Evolutionary conservation across 2,113 vertebrate species (phyloP), one percentile per base, ranked within the genome.

Genomic region (Hydrochoerus hydrochaeris): DNA sequence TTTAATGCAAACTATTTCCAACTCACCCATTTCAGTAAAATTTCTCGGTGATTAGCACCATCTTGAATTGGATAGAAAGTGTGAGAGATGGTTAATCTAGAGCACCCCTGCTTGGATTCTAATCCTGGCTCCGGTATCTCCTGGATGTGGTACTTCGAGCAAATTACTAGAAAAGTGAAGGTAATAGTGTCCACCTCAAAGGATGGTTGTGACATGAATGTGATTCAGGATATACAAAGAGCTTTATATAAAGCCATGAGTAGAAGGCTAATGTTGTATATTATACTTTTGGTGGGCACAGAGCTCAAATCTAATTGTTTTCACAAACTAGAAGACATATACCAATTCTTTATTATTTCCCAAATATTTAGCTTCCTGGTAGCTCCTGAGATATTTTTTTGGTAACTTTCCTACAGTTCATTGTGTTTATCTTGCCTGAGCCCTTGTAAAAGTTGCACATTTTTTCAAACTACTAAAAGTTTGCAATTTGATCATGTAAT

Each of bases 401-500:
- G 77, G 82, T 46, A 73, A 62, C 10, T 35, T 75, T 26, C 26
- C 57, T 84, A 19, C 4, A 44, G 3, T 67, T 7, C 17, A 22
- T 88, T 85, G 16, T 49, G 17, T 94, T 95, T 95, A 54, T 85
- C 44, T 81, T 88, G n/a, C 75, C 52, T 88, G 19, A 1, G 3
- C 41, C 30, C 5, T 90, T 85, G 30, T 58, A 41, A 88, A 96
- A 93, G 80, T 88, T 96, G 30, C 54, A 28, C 92, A 85, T 49
- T 96, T 96, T 95, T 87, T 82, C 9, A 57, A 84, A 95, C 65
- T 85, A 86, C 84, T 94, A 28, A 62, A 94, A 95, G 73, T 98
- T 88, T 97, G 54, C 75, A 78, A n/a, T 60, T 22, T 63, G 57
- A 95, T 52, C 41, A 69, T 96, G 65, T 89, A 96, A 95, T 96